phyloP scores from a whole-genome alignment of 2,797 vertebrate genomes.

The Coregonus sp. region DNA sequence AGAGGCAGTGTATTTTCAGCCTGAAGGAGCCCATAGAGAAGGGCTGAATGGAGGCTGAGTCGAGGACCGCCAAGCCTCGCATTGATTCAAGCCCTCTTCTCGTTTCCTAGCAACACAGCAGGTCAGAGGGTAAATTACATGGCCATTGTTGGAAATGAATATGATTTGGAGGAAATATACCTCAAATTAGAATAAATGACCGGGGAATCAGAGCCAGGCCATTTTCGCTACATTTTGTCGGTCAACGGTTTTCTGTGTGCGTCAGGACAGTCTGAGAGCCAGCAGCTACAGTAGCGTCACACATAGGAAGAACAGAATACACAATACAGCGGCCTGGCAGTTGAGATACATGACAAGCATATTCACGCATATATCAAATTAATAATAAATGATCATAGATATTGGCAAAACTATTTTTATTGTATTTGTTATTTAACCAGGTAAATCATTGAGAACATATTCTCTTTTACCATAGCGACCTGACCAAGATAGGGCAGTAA shows the following conservation, averaged over 20 bases:
- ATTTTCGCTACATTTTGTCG: background rate
- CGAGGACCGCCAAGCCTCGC: slow-evolving; percentile 53
- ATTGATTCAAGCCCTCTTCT: slow-evolving; percentile 64
- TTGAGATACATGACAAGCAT: background rate
- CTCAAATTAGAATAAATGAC: slow-evolving; percentile 4
- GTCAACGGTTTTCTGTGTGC: background rate
- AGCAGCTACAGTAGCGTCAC: background rate
- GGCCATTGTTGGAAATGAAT: slow-evolving; percentile 61
- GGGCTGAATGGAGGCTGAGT: slow-evolving; percentile 47
- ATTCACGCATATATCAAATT: no score
- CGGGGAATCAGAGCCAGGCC: background rate
- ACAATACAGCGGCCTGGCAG: background rate
- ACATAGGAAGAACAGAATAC: background rate
- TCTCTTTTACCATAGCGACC: no score
- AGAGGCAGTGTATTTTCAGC: slow-evolving; percentile 42
- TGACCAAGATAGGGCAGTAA: no score
- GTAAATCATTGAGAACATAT: no score
- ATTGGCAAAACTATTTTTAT: no score
- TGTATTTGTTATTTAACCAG: no score
- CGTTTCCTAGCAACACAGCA: slow-evolving; percentile 69
- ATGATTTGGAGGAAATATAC: slow-evolving; percentile 39
- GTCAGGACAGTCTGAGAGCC: background rate
- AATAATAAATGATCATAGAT: no score
- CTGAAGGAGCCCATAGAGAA: slow-evolving; percentile 35
- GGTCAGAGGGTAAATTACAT: slow-evolving; percentile 70